phyloP scores from a whole-genome alignment of 2,797 vertebrate genomes.

The Diceros bicornis region DNA sequence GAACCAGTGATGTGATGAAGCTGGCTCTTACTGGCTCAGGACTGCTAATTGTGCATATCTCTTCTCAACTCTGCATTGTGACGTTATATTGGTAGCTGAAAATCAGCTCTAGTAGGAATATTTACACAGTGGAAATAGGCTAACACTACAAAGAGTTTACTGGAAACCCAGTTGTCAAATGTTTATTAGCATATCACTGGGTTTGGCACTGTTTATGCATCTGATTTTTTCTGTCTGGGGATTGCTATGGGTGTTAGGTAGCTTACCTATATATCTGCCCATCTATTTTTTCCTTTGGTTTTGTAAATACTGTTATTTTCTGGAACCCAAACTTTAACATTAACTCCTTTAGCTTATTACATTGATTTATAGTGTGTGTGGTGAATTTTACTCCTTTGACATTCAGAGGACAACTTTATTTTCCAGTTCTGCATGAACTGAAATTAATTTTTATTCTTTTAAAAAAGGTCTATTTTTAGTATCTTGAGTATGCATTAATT shows the following conservation, averaged over 20 bases:
- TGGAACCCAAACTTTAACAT: neutral
- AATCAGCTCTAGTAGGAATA: neutral
- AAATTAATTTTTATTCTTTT: neutral
- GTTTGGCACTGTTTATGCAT: neutral
- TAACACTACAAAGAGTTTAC: neutral
- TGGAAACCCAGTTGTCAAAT: neutral
- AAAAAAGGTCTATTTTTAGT: neutral
- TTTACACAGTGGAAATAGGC: neutral
- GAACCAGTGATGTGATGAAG: neutral
- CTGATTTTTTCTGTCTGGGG: neutral
- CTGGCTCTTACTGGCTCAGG: neutral
- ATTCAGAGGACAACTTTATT: neutral
- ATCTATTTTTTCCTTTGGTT: neutral
- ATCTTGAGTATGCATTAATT: neutral
- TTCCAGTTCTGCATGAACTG: neutral
- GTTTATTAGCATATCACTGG: neutral
- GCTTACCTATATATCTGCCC: neutral
- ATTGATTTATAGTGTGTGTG: neutral
- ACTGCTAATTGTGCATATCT: neutral
- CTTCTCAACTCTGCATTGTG: neutral
- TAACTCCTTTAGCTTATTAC: neutral
- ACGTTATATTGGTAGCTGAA: neutral
- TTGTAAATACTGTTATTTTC: neutral
- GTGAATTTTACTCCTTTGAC: neutral
- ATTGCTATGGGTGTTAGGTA: neutral